Conservation (phyloP, 2,888 invertebrate species). For the Melikaiella ostensackeni region DNA sequence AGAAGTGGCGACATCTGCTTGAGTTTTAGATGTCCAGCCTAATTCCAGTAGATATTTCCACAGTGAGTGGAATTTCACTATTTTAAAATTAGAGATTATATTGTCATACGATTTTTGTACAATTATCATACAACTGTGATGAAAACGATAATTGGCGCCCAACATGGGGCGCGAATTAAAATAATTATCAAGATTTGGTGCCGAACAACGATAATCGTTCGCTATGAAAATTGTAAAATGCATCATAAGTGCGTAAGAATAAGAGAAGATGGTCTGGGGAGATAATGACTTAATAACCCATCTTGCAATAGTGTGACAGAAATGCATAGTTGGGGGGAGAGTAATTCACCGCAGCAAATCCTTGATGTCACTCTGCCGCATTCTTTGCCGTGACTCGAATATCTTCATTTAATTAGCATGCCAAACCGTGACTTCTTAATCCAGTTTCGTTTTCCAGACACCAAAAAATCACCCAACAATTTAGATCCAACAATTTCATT, state of each 20-base stretch:
- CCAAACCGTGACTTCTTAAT: conserved; percentile 32
- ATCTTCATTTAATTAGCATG: conserved; percentile 22
- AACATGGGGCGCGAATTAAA: neutral
- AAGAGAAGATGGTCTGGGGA: conserved; percentile 19
- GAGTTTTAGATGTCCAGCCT: too few species aligned
- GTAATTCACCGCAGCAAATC: conserved; percentile 30
- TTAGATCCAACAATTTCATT: neutral
- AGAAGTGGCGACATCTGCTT: too few species aligned
- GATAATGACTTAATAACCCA: conserved; percentile 38
- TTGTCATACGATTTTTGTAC: too few species aligned
- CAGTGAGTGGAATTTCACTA: too few species aligned
- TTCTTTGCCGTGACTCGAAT: conserved; percentile 37
- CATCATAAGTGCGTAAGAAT: neutral
- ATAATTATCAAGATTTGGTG: neutral
- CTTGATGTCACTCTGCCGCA: conserved; percentile 39
- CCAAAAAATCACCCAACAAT: neutral
- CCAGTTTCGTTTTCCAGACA: conserved; percentile 29
- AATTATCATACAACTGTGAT: too few species aligned
- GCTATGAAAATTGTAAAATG: neutral
- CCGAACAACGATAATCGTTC: neutral
- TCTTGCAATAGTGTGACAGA: conserved; percentile 26
- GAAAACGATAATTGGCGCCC: neutral
- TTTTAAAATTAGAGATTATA: too few species aligned
- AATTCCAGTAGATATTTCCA: too few species aligned
- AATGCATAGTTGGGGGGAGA: neutral